Evolutionary conservation across 2,113 vertebrate species (phyloP).

Genomic region (Recurvirostra avosetta): DNA sequence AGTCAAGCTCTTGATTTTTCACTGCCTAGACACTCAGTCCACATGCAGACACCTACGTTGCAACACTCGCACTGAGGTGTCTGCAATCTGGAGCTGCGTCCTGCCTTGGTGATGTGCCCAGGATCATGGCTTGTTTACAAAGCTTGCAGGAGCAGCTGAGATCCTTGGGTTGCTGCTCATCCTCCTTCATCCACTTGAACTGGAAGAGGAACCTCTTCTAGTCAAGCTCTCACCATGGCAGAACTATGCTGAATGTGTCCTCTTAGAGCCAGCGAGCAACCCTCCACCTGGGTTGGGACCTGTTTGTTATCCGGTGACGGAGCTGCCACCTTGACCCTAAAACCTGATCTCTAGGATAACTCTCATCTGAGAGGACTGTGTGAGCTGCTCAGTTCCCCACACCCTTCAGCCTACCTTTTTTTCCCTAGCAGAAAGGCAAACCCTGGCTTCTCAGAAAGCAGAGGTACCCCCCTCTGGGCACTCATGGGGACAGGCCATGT

Average conservation of each 20-base stretch:
- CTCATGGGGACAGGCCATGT: neutral
- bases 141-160: neutral
- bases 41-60: slow-evolving; percentile 12
- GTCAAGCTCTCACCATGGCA: neutral
- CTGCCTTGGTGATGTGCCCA: neutral
- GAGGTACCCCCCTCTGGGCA: neutral
- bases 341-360: neutral
- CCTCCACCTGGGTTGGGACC: neutral
- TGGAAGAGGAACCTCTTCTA: neutral
- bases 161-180: neutral
- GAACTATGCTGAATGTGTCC: neutral
- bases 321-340: neutral
- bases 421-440: neutral
- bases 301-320: neutral
- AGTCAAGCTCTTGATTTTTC: slow-evolving; percentile 43
- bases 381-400: neutral
- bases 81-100: neutral
- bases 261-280: neutral
- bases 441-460: neutral
- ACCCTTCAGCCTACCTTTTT: neutral
- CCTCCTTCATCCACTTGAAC: neutral
- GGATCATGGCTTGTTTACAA: neutral
- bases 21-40: slow-evolving; percentile 49
- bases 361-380: neutral
- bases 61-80: neutral